Evolutionary conservation across 30 jellyfish, hydroid and myxozoan species (phyloP).

Genomic region (Turritopsis rubra): DNA sequence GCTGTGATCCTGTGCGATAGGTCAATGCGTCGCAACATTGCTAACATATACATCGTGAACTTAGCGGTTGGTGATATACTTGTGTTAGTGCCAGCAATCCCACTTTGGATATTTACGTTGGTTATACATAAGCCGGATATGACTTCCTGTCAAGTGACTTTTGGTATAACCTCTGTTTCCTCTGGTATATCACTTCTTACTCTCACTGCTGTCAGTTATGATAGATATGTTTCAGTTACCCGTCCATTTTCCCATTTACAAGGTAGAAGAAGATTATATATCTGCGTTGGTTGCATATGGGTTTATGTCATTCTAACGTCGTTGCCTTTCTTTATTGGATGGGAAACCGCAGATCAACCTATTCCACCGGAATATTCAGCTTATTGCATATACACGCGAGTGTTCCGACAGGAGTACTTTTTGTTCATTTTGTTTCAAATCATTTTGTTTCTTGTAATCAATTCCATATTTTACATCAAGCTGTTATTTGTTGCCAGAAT

Average conservation of each 20-base stretch:
- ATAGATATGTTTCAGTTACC: constrained; percentile 66
- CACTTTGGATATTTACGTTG: constrained; percentile 62
- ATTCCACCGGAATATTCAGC: constrained; percentile 31
- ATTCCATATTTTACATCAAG: constrained; percentile 39
- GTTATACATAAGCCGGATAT: constrained; percentile 42
- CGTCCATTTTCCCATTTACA: constrained; percentile 57
- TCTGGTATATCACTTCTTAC: constrained; percentile 59
- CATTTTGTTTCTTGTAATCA: constrained; percentile 41
- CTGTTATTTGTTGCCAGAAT: constrained; percentile 58
- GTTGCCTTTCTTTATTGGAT: constrained; percentile 69
- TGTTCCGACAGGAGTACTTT: constrained; percentile 58
- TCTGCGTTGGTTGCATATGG: constrained; percentile 39
- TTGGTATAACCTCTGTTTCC: constrained; percentile 56
- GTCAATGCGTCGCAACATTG: constrained; percentile 45
- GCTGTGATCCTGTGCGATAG: constrained; percentile 54
- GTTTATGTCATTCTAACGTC: constrained; percentile 35
- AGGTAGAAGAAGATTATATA: constrained; percentile 39
- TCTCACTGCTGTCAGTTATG: constrained; percentile 75
- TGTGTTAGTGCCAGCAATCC: constrained; percentile 63
- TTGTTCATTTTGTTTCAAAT: constrained; percentile 32
- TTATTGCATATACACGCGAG: constrained; percentile 70
- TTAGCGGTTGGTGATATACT: constrained; percentile 70
- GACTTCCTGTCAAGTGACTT: constrained; percentile 55
- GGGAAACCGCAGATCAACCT: constrained; percentile 38
- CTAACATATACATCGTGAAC: constrained; percentile 58